These are phyloP conservation scores for Caenorhabditis sp. DNA, from an alignment of 2,888 invertebrate genomes.

Conservation along the genomic window DNA sequence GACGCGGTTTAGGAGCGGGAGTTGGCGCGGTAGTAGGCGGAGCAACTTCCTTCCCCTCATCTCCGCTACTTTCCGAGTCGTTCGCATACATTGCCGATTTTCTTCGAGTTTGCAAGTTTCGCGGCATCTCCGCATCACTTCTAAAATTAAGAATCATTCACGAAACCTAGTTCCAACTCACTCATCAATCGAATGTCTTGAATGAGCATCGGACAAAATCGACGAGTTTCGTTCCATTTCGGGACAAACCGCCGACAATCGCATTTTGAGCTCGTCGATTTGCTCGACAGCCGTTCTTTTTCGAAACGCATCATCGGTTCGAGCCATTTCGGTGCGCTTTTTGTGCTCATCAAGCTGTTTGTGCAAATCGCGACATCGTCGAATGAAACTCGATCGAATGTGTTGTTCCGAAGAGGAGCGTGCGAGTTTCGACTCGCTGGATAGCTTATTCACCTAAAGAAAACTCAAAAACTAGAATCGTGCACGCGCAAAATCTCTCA, in stretches of 20 bases:
- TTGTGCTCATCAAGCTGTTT: slow-evolving; percentile 42
- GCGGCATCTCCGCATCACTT: neutral
- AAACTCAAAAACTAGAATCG: neutral
- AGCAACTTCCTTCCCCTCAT: slow-evolving; percentile 10
- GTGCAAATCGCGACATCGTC: slow-evolving; percentile 37
- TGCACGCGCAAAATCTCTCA: neutral
- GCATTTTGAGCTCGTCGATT: slow-evolving; percentile 26
- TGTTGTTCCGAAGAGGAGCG: slow-evolving; percentile 5
- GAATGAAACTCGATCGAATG: slow-evolving; percentile 31
- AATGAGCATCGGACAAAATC: neutral
- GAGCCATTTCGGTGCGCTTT: slow-evolving; percentile 26
- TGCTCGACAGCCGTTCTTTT: slow-evolving; percentile 27
- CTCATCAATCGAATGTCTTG: neutral
- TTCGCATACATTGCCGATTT: neutral
- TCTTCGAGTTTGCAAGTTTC: neutral
- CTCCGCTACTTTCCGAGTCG: slow-evolving; percentile 3
- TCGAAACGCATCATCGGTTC: slow-evolving; percentile 22
- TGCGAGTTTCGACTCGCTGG: slow-evolving; percentile 22
- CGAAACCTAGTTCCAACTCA: neutral
- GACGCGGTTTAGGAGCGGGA: slow-evolving; percentile 16
- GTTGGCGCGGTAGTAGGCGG: slow-evolving; percentile 3
- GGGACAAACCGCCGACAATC: slow-evolving; percentile 12
- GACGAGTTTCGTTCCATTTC: slow-evolving; percentile 14
- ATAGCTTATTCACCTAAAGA: slow-evolving; percentile 40
- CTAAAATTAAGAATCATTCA: neutral